phyloP scores from a whole-genome alignment of 2,888 invertebrate genomes.

The Papilio elwesi region DNA sequence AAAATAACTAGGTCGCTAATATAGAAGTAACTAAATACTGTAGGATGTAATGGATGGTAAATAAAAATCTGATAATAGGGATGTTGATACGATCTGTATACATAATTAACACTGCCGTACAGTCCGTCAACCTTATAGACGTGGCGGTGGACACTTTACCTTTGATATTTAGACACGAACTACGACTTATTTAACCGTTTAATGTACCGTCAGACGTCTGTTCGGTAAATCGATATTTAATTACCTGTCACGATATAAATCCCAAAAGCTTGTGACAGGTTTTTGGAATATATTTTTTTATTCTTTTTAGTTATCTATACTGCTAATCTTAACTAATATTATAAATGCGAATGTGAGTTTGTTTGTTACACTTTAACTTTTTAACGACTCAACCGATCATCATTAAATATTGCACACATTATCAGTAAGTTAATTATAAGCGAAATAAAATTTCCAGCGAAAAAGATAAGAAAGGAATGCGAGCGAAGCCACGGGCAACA shows the following conservation, averaged over 20 bases:
- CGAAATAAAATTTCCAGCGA: too few relatives aligned
- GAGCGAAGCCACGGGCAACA: too few relatives aligned
- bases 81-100: constrained; percentile 6
- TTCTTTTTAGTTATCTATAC: neutral
- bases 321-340: neutral
- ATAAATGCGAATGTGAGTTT: too few relatives aligned
- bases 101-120: constrained; percentile 8
- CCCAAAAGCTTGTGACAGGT: neutral
- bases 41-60: neutral
- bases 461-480: too few relatives aligned
- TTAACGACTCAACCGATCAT: too few relatives aligned
- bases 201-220: neutral
- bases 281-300: too few relatives aligned
- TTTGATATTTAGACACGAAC: constrained; percentile 19
- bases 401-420: too few relatives aligned
- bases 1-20: neutral
- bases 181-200: constrained; percentile 13
- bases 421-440: too few relatives aligned
- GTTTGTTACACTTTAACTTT: too few relatives aligned
- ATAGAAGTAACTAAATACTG: constrained; percentile 3
- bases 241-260: neutral
- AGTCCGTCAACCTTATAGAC: neutral
- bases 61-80: constrained; percentile 12
- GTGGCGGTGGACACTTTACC: constrained; percentile 10
- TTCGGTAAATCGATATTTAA: constrained; percentile 10